A percentile compares a stretch with the other conserved stretches of the same genome.
Evolutionary conservation across 1,140 invertebrate species (phyloP).

Genomic region (Pteromalus puparum): DNA sequence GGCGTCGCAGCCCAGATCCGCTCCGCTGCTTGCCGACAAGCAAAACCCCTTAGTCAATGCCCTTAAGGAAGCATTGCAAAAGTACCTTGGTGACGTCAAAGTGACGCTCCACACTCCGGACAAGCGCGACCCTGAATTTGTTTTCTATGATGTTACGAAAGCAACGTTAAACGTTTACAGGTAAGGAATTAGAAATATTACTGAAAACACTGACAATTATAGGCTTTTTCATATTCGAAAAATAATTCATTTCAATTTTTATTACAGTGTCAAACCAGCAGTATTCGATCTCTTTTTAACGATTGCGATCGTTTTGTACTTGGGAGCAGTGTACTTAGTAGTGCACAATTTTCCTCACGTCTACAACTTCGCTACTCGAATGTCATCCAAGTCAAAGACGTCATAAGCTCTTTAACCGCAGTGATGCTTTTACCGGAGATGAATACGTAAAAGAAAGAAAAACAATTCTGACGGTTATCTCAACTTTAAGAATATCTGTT

Average conservation of each 20-base stretch:
- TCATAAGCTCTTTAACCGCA: slow-evolving; percentile 57
- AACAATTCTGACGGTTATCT: not conserved
- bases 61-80: slow-evolving; percentile 84
- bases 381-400: slow-evolving; percentile 68
- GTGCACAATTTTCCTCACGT: slow-evolving; percentile 83
- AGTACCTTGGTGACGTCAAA: slow-evolving; percentile 86
- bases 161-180: slow-evolving; percentile 91
- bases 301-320: slow-evolving; percentile 88
- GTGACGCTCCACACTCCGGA: slow-evolving; percentile 83
- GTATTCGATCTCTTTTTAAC: slow-evolving; percentile 97
- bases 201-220: slow-evolving; percentile 15
- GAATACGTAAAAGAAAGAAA: not conserved
- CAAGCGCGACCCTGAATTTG: slow-evolving; percentile 93
- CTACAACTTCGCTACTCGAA: slow-evolving; percentile 66
- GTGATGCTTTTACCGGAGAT: not conserved
- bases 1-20: slow-evolving; percentile 82
- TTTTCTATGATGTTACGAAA: slow-evolving; percentile 90
- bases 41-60: slow-evolving; percentile 80
- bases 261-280: slow-evolving; percentile 94
- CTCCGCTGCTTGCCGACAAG: slow-evolving; percentile 83
- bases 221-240: not conserved
- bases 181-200: slow-evolving; percentile 71
- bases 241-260: slow-evolving; percentile 59
- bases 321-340: slow-evolving; percentile 87
- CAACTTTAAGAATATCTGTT: not conserved